A percentile compares a stretch with the other conserved stretches of the same genome.
Conservation (phyloP, 2,113 vertebrate species). For the Pelecanus crispus region DNA sequence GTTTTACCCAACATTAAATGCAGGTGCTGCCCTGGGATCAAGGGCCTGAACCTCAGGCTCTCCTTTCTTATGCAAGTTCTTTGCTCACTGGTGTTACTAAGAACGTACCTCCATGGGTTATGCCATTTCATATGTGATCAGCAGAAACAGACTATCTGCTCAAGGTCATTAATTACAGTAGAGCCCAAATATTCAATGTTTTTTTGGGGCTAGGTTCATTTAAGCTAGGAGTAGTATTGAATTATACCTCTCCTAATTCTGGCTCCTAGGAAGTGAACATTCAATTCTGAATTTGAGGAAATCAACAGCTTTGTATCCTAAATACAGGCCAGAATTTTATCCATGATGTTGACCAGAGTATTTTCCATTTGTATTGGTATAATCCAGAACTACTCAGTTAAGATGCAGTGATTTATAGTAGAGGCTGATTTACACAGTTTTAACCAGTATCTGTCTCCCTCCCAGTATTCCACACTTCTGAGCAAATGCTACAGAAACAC, state of each 20-base stretch:
- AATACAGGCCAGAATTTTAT: background rate
- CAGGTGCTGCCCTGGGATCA: background rate
- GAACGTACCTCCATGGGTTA: background rate
- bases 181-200: background rate
- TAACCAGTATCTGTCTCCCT: background rate
- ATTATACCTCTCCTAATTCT: background rate
- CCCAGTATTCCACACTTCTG: background rate
- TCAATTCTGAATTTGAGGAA: background rate
- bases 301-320: background rate
- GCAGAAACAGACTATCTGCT: background rate
- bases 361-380: background rate
- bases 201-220: background rate
- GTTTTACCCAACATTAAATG: background rate
- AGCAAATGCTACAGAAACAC: background rate
- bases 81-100: background rate
- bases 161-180: background rate
- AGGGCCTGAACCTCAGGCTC: background rate
- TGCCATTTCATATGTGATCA: background rate
- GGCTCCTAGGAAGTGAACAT: background rate
- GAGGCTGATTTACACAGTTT: background rate
- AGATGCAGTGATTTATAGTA: background rate
- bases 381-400: background rate
- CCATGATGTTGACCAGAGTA: background rate
- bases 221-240: background rate
- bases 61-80: background rate